These are phyloP conservation scores for Agriotes lineatus DNA, from an alignment of 2,888 invertebrate species.

Conservation along the genomic window DNA sequence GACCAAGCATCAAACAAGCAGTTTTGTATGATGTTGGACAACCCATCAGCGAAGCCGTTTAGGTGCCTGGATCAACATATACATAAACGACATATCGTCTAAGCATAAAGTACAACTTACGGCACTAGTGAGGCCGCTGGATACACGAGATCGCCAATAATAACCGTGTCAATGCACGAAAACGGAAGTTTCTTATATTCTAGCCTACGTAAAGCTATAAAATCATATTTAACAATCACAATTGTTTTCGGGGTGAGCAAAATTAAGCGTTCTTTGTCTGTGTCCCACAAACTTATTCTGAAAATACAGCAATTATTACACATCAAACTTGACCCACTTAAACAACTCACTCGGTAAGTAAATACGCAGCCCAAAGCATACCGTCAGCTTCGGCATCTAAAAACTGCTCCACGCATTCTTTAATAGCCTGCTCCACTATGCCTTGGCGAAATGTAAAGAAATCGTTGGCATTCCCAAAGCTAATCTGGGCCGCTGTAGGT, in stretches of 20 bases:
- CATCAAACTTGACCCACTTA: neutral
- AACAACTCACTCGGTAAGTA: conserved; percentile 82
- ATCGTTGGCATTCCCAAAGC: conserved; percentile 73
- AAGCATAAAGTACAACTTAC: conserved; percentile 71
- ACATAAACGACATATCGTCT: neutral
- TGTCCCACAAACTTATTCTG: conserved; percentile 90
- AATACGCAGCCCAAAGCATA: conserved; percentile 79
- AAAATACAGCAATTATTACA: neutral
- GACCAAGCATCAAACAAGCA: conserved; percentile 75
- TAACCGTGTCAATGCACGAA: conserved; percentile 77
- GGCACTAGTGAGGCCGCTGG: conserved; percentile 85
- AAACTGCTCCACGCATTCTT: conserved; percentile 76
- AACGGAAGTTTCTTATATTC: conserved; percentile 79
- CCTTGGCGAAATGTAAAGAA: conserved; percentile 82
- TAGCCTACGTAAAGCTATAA: conserved; percentile 82
- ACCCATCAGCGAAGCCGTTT: conserved; percentile 79
- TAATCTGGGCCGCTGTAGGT: conserved; percentile 66
- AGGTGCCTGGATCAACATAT: conserved; percentile 69
- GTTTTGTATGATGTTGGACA: conserved; percentile 77
- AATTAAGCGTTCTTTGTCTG: conserved; percentile 85
- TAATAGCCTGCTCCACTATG: conserved; percentile 79
- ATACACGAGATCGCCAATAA: conserved; percentile 84
- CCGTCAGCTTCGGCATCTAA: conserved; percentile 78
- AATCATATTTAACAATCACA: conserved; percentile 85
- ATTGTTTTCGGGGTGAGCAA: conserved; percentile 80